These are phyloP conservation scores for Trochalopteron elliotii DNA, from an alignment of 2,113 vertebrate genomes.

Conservation along the genomic window DNA sequence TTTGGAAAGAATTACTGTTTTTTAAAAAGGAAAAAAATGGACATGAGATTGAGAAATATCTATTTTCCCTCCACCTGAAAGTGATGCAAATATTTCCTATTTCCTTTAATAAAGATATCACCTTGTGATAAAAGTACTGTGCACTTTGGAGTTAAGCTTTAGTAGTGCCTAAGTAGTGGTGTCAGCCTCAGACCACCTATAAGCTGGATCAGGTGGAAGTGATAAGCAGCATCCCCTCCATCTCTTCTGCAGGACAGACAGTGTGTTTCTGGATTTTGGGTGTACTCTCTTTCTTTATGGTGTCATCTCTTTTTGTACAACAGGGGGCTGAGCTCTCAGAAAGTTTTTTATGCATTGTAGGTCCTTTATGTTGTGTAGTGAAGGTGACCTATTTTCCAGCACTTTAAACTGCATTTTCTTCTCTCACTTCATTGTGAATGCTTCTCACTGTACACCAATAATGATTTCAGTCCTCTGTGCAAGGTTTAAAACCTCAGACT, in stretches of 20 bases:
- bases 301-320: neutral
- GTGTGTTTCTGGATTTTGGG: neutral
- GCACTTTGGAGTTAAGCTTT: neutral
- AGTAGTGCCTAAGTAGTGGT: neutral
- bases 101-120: neutral
- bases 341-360: neutral
- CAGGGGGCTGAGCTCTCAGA: neutral
- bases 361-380: neutral
- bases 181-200: rapidly evolving
- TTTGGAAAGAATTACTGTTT: neutral
- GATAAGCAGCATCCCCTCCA: neutral
- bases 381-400: constrained; percentile 22
- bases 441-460: neutral
- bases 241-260: neutral
- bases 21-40: neutral
- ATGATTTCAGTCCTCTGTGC: neutral
- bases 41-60: neutral
- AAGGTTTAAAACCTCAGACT: neutral
- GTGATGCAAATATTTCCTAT: neutral
- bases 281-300: neutral
- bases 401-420: neutral
- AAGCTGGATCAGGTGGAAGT: neutral
- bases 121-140: neutral
- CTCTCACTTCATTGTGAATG: neutral
- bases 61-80: neutral